These are phyloP conservation scores for Melanotaenia pygmaea DNA, from an alignment of 2,797 vertebrate genomes.

Conservation along the genomic window DNA sequence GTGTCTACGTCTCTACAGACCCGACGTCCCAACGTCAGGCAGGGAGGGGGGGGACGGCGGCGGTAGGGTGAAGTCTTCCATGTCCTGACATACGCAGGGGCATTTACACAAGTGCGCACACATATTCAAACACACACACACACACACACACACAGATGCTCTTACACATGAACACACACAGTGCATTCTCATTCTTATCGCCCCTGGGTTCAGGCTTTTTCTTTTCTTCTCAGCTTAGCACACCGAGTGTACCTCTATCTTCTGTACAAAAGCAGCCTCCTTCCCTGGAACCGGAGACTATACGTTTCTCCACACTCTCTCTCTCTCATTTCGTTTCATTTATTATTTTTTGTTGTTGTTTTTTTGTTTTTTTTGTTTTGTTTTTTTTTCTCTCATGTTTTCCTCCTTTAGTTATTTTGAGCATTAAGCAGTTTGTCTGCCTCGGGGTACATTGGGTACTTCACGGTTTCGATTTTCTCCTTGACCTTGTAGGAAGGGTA, in stretches of 20 bases:
- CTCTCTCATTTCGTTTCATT: background rate
- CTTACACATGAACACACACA: conserved; percentile 52
- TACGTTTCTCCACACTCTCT: conserved; percentile 47
- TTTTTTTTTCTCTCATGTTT: conserved; percentile 18
- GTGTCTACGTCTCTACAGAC: conserved; percentile 72
- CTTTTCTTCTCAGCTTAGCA: conserved; percentile 61
- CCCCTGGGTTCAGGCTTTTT: conserved; percentile 60
- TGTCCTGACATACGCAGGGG: conserved; percentile 52
- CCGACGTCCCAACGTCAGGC: conserved; percentile 41
- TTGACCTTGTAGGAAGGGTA: conserved; percentile 99
- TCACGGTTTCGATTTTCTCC: conserved; percentile 97
- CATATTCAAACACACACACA: background rate
- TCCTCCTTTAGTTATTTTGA: conserved; percentile 73
- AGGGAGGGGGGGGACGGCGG: conserved; percentile 38
- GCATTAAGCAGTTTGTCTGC: conserved; percentile 89
- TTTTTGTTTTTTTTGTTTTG: conserved; percentile 14
- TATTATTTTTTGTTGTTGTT: background rate
- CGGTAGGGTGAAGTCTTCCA: conserved; percentile 68
- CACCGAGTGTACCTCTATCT: conserved; percentile 49
- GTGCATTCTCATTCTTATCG: conserved; percentile 67
- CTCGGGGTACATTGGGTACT: conserved; percentile 95
- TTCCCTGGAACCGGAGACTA: conserved; percentile 71
- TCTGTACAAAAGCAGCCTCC: conserved; percentile 78
- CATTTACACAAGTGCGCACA: conserved; percentile 58
- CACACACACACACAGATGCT: conserved; percentile 20